Percentiles rank a stretch among this genome's conserved stretches.
Conservation (phyloP, 37 sponge, comb jelly and placozoan genomes). For the Ephydatia muelleri region DNA sequence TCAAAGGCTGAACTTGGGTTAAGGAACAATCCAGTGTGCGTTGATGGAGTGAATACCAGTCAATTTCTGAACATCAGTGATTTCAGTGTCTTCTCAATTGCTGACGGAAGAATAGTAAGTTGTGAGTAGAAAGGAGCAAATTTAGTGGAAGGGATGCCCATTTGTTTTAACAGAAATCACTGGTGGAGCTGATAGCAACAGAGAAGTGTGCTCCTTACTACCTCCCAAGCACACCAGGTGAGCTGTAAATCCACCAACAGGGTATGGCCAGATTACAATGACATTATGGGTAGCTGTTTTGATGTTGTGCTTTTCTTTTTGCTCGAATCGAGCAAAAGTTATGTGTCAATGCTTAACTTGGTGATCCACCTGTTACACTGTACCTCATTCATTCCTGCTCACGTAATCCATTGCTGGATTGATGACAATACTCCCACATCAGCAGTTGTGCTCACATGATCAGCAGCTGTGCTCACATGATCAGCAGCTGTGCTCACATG, state of each 20-base stretch:
- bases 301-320: too few species aligned
- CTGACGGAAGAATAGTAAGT: neutral
- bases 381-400: too few species aligned
- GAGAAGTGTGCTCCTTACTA: slow-evolving; percentile 93
- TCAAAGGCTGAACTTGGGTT: slow-evolving; percentile 67
- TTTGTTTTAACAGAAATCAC: neutral
- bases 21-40: slow-evolving; percentile 73
- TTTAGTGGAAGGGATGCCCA: neutral
- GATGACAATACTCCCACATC: too few species aligned
- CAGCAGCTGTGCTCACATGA: neutral
- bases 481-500: neutral
- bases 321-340: too few species aligned
- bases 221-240: slow-evolving; percentile 66
- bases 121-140: neutral
- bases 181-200: slow-evolving; percentile 45
- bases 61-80: slow-evolving; percentile 21
- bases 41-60: slow-evolving; percentile 62
- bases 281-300: too few species aligned
- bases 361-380: too few species aligned
- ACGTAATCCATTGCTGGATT: too few species aligned
- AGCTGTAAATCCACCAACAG: neutral
- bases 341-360: too few species aligned
- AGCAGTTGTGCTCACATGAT: neutral
- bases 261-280: neutral
- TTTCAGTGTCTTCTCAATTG: neutral